These are phyloP conservation scores for Taenioides sp. DNA, from an alignment of 2,797 vertebrate species.

Conservation along the genomic window DNA sequence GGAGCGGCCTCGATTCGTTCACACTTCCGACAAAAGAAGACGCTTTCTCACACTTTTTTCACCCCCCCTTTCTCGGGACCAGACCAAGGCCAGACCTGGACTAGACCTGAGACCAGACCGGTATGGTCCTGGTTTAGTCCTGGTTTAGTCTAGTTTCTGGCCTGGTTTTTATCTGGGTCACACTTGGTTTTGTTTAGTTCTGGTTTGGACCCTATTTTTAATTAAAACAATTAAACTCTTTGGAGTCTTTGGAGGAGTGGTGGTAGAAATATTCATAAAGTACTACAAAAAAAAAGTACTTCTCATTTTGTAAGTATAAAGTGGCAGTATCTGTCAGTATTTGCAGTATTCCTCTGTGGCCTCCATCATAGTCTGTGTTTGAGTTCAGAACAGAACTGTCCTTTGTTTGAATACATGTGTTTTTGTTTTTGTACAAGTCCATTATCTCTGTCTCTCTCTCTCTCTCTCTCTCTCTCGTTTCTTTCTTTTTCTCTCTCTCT, in stretches of 20 bases:
- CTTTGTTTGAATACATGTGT: too few species aligned
- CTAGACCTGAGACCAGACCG: background rate
- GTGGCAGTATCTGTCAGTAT: too few species aligned
- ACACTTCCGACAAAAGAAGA: constrained; percentile 6
- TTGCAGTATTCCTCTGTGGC: too few species aligned
- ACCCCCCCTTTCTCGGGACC: background rate
- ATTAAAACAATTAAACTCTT: too few species aligned
- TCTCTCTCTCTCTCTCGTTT: background rate
- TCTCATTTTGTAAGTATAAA: too few species aligned
- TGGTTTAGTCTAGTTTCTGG: background rate
- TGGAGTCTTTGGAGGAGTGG: too few species aligned
- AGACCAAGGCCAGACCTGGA: background rate
- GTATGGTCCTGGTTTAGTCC: background rate
- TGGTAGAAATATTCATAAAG: too few species aligned
- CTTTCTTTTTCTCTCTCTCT: constrained; percentile 7
- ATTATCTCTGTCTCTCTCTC: background rate
- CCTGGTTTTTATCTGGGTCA: background rate
- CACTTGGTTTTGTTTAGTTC: background rate
- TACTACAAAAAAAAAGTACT: too few species aligned
- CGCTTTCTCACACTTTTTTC: constrained; percentile 10
- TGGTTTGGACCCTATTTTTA: too few species aligned
- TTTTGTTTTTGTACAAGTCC: too few species aligned
- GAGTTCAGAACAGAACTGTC: too few species aligned
- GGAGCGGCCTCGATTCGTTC: background rate
- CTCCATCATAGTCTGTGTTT: too few species aligned